Conservation (phyloP, 2,888 invertebrate species). For the Gastracanthus pulcherrimus region DNA sequence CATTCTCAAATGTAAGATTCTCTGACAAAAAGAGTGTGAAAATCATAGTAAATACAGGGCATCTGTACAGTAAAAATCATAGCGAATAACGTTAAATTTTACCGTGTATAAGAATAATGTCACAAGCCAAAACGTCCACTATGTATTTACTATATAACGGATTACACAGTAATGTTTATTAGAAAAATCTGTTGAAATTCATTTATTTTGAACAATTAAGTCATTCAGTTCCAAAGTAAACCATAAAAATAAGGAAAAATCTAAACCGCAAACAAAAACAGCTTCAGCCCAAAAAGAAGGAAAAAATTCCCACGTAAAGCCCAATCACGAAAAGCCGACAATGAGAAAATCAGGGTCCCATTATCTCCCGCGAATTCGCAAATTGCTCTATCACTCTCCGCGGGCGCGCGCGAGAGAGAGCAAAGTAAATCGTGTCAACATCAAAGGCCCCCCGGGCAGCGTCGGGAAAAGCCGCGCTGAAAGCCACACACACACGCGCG, state of each 20-base stretch:
- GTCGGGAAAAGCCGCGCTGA: too few relatives aligned
- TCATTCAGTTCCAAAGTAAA: background rate
- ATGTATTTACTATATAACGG: too few relatives aligned
- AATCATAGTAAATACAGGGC: too few relatives aligned
- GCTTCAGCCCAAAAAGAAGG: background rate
- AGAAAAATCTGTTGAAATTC: too few relatives aligned
- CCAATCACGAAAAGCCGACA: background rate
- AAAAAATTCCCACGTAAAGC: background rate
- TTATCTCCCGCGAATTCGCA: constrained; percentile 19
- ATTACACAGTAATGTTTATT: too few relatives aligned
- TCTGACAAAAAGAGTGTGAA: too few relatives aligned
- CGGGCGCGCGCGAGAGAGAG: background rate
- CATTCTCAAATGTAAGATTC: too few relatives aligned
- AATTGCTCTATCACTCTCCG: constrained; percentile 38
- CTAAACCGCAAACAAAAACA: background rate
- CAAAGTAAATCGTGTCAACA: constrained; percentile 51
- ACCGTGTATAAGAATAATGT: too few relatives aligned
- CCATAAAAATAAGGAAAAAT: background rate
- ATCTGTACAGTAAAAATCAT: too few relatives aligned
- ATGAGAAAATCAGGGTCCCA: constrained; percentile 1
- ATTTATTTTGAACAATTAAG: background rate
- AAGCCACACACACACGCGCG: too few relatives aligned
- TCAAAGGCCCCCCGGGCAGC: constrained; percentile 22
- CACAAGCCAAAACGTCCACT: too few relatives aligned
- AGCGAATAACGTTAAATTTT: too few relatives aligned